These are phyloP conservation scores for Amphimallon solstitiale DNA, from an alignment of 2,888 invertebrate species.

Conservation along the genomic window DNA sequence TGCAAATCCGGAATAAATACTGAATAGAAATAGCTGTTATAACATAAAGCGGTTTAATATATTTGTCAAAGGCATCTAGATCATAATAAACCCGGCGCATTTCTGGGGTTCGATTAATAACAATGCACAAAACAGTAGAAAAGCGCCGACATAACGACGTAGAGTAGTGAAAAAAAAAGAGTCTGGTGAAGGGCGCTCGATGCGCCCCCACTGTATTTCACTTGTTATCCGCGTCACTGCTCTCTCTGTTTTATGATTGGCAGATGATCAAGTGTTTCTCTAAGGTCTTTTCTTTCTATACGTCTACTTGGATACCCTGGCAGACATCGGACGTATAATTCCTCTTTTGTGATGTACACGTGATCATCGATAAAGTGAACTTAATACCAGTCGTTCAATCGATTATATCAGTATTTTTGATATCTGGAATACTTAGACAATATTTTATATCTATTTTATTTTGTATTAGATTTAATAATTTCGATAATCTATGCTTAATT, in stretches of 20 bases:
- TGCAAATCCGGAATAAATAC: background rate
- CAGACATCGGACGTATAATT: conserved; percentile 18
- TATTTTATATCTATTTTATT: no score
- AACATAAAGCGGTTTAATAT: conserved; percentile 48
- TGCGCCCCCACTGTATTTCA: conserved; percentile 45
- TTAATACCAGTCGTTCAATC: background rate
- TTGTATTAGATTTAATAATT: no score
- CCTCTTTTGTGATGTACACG: background rate
- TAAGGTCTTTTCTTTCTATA: conserved; percentile 25
- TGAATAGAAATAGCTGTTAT: conserved; percentile 40
- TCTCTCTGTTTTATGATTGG: conserved; percentile 45
- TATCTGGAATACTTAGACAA: no score
- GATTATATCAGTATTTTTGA: background rate
- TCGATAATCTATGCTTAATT: no score
- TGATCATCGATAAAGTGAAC: no score
- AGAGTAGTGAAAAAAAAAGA: conserved; percentile 5
- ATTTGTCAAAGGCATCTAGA: conserved; percentile 41
- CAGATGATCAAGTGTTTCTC: conserved; percentile 51
- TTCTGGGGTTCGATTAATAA: conserved; percentile 23
- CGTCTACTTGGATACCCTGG: background rate
- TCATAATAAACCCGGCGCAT: conserved; percentile 45
- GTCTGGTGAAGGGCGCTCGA: conserved; percentile 45
- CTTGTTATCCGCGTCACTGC: conserved; percentile 48
- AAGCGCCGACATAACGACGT: conserved; percentile 6
- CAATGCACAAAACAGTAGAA: conserved; percentile 9